Evolutionary conservation across 2,113 vertebrate species (phyloP).

Genomic region (Dipodomys merriami): DNA sequence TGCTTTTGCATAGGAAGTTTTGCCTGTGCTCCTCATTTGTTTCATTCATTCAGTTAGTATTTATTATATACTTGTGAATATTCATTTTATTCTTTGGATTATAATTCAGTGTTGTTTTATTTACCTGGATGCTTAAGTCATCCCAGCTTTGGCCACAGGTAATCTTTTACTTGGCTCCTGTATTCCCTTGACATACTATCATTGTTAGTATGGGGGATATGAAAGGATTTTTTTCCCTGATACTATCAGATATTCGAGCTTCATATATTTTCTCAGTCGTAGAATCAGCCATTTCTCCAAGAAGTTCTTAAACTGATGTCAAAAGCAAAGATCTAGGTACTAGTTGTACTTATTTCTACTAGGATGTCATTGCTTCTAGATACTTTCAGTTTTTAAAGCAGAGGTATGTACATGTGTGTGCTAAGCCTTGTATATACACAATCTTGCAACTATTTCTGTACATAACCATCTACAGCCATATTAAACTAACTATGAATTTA

Average conservation of each 20-base stretch:
- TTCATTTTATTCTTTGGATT: background rate
- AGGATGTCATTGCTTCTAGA: background rate
- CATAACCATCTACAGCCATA: background rate
- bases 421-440: background rate
- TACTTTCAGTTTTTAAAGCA: background rate
- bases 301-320: background rate
- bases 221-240: background rate
- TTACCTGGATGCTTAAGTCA: background rate
- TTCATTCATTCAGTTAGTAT: constrained; percentile 23
- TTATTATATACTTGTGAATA: background rate
- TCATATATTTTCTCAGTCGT: background rate
- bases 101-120: background rate
- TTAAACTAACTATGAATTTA: background rate
- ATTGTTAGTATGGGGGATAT: background rate
- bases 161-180: background rate
- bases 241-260: background rate
- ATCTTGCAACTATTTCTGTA: background rate
- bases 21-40: background rate
- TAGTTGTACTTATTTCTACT: background rate
- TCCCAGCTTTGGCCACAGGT: background rate
- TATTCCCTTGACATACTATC: background rate
- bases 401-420: background rate
- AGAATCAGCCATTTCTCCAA: background rate
- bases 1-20: background rate
- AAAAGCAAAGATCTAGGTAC: background rate